phyloP scores from a whole-genome alignment of 2,888 invertebrate species.

The Cerastoderma edule region DNA sequence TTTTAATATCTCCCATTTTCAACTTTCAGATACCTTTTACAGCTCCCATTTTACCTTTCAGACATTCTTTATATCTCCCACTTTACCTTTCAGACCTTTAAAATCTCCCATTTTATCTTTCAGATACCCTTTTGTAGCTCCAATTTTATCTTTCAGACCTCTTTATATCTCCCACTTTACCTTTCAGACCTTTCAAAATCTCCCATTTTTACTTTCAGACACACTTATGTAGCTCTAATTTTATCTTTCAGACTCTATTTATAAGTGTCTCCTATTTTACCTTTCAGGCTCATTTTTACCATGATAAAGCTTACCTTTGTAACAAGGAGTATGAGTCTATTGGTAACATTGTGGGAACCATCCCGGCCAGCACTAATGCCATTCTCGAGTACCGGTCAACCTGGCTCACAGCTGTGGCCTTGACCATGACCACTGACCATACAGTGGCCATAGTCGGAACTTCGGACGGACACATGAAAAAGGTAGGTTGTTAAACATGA shows the following conservation, averaged over 20 bases:
- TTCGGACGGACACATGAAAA: slow-evolving; percentile 94
- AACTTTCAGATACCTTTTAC: no score
- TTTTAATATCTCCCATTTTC: no score
- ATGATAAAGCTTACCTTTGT: slow-evolving; percentile 70
- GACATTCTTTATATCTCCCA: no score
- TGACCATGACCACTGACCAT: slow-evolving; percentile 97
- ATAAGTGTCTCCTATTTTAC: no score
- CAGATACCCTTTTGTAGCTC: no score
- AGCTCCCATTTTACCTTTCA: no score
- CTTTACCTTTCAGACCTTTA: no score
- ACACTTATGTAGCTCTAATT: background rate
- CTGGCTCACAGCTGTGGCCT: slow-evolving; percentile 95
- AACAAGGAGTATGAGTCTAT: slow-evolving; percentile 70
- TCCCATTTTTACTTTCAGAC: no score
- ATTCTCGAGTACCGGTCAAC: slow-evolving; percentile 91
- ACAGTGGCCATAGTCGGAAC: slow-evolving; percentile 99
- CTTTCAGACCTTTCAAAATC: no score
- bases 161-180: no score
- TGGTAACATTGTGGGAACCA: slow-evolving; percentile 91
- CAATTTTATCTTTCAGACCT: no score
- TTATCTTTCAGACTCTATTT: slow-evolving; percentile 11
- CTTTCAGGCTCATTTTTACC: slow-evolving; percentile 68
- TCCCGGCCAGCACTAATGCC: slow-evolving; percentile 93
- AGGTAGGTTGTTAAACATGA: slow-evolving; percentile 85
- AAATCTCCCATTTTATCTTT: no score